Conservation (phyloP, 2,797 vertebrate genomes). For the Sebastes dallii region DNA sequence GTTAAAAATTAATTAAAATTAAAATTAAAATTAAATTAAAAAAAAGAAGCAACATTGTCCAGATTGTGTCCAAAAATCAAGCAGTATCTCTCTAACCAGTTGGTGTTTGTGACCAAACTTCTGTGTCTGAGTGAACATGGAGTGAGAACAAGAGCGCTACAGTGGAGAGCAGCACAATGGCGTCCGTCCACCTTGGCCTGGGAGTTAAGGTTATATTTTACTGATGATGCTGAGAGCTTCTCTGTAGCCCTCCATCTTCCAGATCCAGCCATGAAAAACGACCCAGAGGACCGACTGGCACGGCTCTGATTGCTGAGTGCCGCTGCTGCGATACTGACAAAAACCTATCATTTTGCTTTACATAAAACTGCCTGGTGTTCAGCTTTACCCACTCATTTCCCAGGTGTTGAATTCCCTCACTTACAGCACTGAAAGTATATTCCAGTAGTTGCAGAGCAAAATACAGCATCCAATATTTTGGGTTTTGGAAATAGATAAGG, state of each 20-base stretch:
- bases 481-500: background rate
- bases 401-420: background rate
- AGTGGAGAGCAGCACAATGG: background rate
- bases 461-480: background rate
- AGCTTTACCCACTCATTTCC: conserved; percentile 7
- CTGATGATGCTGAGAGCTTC: conserved; percentile 12
- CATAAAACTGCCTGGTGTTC: conserved; percentile 13
- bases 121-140: background rate
- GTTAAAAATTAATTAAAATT: no score
- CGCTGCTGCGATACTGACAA: background rate
- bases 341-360: conserved; percentile 18
- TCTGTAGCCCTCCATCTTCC: conserved; percentile 10
- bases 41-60: background rate
- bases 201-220: conserved; percentile 16
- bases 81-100: background rate
- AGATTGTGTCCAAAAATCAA: background rate
- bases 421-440: background rate
- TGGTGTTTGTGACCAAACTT: background rate
- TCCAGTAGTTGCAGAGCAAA: background rate
- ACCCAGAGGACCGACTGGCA: conserved; percentile 7
- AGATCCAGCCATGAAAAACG: background rate
- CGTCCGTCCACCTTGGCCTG: background rate
- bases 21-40: no score
- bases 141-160: background rate
- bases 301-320: conserved; percentile 42